Percentiles rank a stretch among this genome's conserved stretches.
phyloP scores from a whole-genome alignment of 2,888 invertebrate genomes.

The Zeuzera pyrina region DNA sequence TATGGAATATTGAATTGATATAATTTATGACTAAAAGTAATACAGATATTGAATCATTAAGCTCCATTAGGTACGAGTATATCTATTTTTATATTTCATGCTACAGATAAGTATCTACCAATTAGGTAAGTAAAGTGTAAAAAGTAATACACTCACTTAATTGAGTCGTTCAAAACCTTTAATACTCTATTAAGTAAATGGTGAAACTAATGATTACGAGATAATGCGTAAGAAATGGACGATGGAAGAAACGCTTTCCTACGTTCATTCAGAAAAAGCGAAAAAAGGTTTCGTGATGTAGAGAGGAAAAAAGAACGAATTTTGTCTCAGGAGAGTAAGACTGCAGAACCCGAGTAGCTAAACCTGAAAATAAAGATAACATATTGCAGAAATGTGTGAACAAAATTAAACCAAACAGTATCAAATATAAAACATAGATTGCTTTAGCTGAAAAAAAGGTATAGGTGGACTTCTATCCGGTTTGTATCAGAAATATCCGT shows the following conservation, averaged over 20 bases:
- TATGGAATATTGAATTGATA: too few species aligned
- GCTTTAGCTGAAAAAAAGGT: too few species aligned
- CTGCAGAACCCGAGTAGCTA: constrained; percentile 62
- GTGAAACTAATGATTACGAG: constrained; percentile 64
- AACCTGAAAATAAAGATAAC: too few species aligned
- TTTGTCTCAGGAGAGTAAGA: constrained; percentile 70
- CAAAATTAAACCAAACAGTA: too few species aligned
- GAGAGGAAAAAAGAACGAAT: constrained; percentile 65
- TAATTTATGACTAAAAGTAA: too few species aligned
- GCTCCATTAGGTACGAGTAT: too few species aligned
- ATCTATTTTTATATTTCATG: too few species aligned
- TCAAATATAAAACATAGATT: background rate
- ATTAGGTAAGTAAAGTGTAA: too few species aligned
- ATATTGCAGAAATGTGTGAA: too few species aligned
- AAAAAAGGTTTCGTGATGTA: constrained; percentile 63
- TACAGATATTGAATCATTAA: too few species aligned
- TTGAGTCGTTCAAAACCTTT: constrained; percentile 52
- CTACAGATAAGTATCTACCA: too few species aligned
- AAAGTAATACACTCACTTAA: constrained; percentile 37
- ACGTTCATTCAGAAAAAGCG: constrained; percentile 63
- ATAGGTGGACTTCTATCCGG: too few species aligned
- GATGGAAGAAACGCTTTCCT: constrained; percentile 55
- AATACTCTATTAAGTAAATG: constrained; percentile 48
- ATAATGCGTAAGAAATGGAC: constrained; percentile 67
- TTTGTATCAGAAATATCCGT: constrained; percentile 62